Conservation (phyloP, 2,113 vertebrate species). For the Alectura lathami region DNA sequence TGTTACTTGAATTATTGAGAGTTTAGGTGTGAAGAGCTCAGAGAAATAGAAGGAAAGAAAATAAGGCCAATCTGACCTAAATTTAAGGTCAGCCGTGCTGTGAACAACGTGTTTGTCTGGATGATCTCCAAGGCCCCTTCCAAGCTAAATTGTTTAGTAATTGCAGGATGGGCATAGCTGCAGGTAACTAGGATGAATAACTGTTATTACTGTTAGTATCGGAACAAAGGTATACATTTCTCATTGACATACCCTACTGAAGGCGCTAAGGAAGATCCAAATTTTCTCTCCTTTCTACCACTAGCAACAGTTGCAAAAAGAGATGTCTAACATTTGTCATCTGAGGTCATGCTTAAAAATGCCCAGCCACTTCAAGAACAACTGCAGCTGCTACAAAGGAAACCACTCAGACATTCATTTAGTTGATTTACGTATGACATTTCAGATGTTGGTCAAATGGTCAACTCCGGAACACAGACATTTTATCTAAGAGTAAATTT, state of each 20-base stretch:
- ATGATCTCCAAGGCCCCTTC: background rate
- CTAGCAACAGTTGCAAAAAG: background rate
- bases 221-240: background rate
- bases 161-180: background rate
- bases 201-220: background rate
- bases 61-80: background rate
- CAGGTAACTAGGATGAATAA: background rate
- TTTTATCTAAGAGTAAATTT: background rate
- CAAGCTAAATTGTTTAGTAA: background rate
- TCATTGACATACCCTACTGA: background rate
- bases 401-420: background rate
- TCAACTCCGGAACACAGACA: background rate
- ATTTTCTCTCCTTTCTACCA: background rate
- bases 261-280: background rate
- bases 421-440: background rate
- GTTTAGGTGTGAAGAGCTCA: background rate
- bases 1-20: rapidly evolving
- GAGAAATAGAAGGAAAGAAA: background rate
- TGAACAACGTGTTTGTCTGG: background rate
- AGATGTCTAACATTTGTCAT: background rate
- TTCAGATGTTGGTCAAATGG: background rate
- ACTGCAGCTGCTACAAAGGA: background rate
- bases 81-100: background rate
- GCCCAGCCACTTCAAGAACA: background rate
- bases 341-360: background rate